Percentiles rank a stretch among this genome's conserved stretches.
These are phyloP conservation scores for Eretmochelys imbricata DNA, from an alignment of 2,113 vertebrate species.

Conservation along the genomic window DNA sequence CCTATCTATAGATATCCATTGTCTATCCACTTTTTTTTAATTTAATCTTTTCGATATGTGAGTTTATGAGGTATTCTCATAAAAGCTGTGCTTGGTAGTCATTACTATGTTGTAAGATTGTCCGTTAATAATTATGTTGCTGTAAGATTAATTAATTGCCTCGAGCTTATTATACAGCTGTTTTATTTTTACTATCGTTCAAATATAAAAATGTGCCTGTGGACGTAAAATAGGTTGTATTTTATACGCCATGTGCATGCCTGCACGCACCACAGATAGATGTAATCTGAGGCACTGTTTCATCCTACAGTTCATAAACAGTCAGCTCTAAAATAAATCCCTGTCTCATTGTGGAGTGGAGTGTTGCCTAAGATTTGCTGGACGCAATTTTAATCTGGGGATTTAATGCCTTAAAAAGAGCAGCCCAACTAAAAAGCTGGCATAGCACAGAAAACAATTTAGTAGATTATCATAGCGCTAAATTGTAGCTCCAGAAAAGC, in stretches of 20 bases:
- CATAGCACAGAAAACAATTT: constrained; percentile 38
- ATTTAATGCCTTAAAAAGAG: constrained; percentile 20
- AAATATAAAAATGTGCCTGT: accelerated
- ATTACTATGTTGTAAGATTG: not conserved
- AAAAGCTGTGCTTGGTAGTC: not conserved
- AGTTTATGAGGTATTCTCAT: constrained; percentile 20
- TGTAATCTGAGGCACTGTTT: not conserved
- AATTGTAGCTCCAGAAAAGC: constrained; percentile 56
- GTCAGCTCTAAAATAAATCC: not conserved
- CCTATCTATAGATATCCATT: not conserved
- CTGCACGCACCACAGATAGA: not conserved
- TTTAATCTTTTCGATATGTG: not conserved
- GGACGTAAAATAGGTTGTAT: not conserved
- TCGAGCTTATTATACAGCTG: not conserved
- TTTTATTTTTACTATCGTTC: not conserved
- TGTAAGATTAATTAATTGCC: constrained; percentile 12
- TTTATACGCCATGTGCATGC: accelerated
- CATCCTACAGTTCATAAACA: not conserved
- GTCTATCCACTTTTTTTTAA: not conserved
- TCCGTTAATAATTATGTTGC: not conserved
- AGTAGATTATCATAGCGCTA: constrained; percentile 60
- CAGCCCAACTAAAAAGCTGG: constrained; percentile 46
- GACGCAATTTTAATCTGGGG: constrained; percentile 18
- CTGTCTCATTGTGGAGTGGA: not conserved
- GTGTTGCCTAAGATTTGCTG: not conserved